Conservation (phyloP, 2,888 invertebrate species). For the Pilophorus perplexus region DNA sequence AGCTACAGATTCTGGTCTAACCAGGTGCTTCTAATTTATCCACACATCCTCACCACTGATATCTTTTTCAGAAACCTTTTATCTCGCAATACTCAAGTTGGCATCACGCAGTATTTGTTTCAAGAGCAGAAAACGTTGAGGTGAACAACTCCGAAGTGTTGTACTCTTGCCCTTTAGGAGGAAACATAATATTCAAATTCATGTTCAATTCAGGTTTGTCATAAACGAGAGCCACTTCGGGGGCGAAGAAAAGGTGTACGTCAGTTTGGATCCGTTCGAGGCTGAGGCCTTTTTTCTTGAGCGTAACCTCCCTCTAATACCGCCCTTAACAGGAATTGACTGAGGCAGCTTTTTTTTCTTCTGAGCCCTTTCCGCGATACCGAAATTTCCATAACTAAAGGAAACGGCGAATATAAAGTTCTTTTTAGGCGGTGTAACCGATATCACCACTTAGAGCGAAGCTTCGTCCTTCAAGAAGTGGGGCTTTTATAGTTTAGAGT, state of each 20-base stretch:
- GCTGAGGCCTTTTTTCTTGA: constrained; percentile 16
- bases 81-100: too few species aligned
- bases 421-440: constrained; percentile 29
- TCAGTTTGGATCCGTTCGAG: constrained; percentile 19
- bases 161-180: too few species aligned
- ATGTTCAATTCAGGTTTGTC: constrained; percentile 33
- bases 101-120: too few species aligned
- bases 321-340: constrained; percentile 30
- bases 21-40: too few species aligned
- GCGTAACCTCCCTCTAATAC: constrained; percentile 14
- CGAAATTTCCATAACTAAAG: constrained; percentile 35
- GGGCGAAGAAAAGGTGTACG: constrained; percentile 4
- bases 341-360: constrained; percentile 19
- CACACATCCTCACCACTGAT: too few species aligned
- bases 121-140: too few species aligned
- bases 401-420: constrained; percentile 34
- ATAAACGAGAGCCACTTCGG: neutral
- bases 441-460: constrained; percentile 7
- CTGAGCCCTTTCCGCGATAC: neutral
- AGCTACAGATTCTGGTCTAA: too few species aligned
- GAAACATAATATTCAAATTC: constrained; percentile 35
- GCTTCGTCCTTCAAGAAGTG: neutral
- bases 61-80: too few species aligned
- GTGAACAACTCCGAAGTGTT: too few species aligned
- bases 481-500: constrained; percentile 39